A percentile compares a stretch with the other conserved stretches of the same genome.
phyloP scores from a whole-genome alignment of 2,888 invertebrate species.

The Endomychus coccineus region DNA sequence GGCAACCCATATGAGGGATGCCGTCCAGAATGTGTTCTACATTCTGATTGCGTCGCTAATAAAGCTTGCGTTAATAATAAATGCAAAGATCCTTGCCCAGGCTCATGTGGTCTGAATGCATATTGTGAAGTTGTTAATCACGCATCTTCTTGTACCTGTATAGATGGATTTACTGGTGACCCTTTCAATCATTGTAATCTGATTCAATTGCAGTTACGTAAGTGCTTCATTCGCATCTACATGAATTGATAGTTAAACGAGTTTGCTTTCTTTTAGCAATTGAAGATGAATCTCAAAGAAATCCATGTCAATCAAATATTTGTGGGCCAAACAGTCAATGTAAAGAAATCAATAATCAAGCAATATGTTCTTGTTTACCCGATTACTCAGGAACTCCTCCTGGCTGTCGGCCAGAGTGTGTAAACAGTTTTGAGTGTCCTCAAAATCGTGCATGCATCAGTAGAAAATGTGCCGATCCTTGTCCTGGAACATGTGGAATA shows the following conservation, averaged over 20 bases:
- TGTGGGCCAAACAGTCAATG: slow-evolving; percentile 71
- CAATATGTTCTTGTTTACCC: slow-evolving; percentile 45
- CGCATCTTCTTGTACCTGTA: slow-evolving; percentile 45
- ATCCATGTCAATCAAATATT: slow-evolving; percentile 63
- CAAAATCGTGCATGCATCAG: slow-evolving; percentile 61
- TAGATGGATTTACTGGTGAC: slow-evolving; percentile 48
- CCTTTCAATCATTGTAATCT: slow-evolving; percentile 34
- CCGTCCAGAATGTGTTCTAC: slow-evolving; percentile 50
- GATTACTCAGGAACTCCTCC: slow-evolving; percentile 52
- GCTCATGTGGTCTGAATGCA: slow-evolving; percentile 60
- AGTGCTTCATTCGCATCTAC: slow-evolving; percentile 29
- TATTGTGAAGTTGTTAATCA: slow-evolving; percentile 49
- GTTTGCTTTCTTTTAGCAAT: slow-evolving; percentile 29
- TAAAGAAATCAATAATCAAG: slow-evolving; percentile 47
- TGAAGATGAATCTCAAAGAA: slow-evolving; percentile 38
- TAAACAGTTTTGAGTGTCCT: slow-evolving; percentile 71
- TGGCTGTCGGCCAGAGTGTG: slow-evolving; percentile 69
- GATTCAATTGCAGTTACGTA: slow-evolving; percentile 46
- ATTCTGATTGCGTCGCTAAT: slow-evolving; percentile 51
- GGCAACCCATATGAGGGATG: slow-evolving; percentile 56
- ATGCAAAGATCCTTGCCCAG: slow-evolving; percentile 53
- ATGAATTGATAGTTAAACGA: no score
- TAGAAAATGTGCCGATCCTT: slow-evolving; percentile 66
- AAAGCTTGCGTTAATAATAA: slow-evolving; percentile 50
- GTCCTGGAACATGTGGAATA: slow-evolving; percentile 57